A percentile compares a stretch with the other conserved stretches of the same genome.
These are phyloP conservation scores for Drosophila anceps DNA, from an alignment of 2,888 invertebrate species.

Conservation along the genomic window DNA sequence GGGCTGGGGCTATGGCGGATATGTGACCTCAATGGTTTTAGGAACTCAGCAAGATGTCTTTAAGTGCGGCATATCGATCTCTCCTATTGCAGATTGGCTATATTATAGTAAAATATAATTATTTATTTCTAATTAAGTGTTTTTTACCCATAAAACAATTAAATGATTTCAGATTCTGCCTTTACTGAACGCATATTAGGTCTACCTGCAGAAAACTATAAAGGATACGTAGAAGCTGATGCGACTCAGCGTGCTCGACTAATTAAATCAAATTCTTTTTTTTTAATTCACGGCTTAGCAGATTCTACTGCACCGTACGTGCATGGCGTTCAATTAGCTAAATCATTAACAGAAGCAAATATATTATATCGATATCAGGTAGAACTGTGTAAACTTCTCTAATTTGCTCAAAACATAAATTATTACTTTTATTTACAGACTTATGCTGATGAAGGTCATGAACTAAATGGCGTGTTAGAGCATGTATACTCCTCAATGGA, in stretches of 20 bases:
- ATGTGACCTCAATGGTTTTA: constrained; percentile 96
- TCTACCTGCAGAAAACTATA: constrained; percentile 93
- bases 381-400: constrained; percentile 28
- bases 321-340: constrained; percentile 95
- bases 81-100: constrained; percentile 97
- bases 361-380: constrained; percentile 97
- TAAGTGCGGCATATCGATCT: constrained; percentile 97
- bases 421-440: constrained; percentile 87
- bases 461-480: constrained; percentile 93
- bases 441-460: constrained; percentile 96
- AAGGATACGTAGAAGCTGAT: constrained; percentile 96
- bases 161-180: constrained; percentile 90
- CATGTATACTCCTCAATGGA: constrained; percentile 97
- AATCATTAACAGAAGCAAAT: constrained; percentile 94
- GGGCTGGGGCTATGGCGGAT: constrained; percentile 98
- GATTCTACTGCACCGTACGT: constrained; percentile 97
- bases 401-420: neutral
- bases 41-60: constrained; percentile 94
- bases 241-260: constrained; percentile 94
- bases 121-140: neutral
- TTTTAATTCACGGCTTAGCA: constrained; percentile 96
- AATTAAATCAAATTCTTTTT: constrained; percentile 94
- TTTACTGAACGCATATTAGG: constrained; percentile 98
- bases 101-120: constrained; percentile 92
- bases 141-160: neutral